Percentiles rank a stretch among this genome's conserved stretches.
Conservation (phyloP, 1,140 invertebrate genomes). For the Hylaeus volcanicus region DNA sequence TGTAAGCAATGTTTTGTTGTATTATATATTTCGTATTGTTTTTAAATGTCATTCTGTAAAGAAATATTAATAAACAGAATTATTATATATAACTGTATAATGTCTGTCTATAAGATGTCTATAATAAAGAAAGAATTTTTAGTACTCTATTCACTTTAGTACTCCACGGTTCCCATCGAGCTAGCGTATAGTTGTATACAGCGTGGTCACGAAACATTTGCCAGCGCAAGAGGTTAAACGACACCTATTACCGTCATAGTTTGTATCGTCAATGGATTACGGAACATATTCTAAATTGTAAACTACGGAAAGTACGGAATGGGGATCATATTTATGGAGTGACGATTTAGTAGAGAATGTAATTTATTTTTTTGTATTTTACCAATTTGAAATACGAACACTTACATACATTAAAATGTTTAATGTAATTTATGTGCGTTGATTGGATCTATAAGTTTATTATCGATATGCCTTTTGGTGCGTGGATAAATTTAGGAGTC, state of each 20-base stretch:
- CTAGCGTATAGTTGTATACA: too few relatives aligned
- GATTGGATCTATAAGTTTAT: constrained; percentile 12
- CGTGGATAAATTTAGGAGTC: neutral
- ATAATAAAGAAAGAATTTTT: too few relatives aligned
- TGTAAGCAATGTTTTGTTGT: too few relatives aligned
- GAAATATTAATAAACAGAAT: too few relatives aligned
- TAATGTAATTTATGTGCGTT: constrained; percentile 18
- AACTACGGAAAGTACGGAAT: neutral
- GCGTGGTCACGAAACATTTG: too few relatives aligned
- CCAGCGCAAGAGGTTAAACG: neutral
- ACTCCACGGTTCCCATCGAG: too few relatives aligned
- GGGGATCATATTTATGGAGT: constrained; percentile 10
- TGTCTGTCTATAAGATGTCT: too few relatives aligned
- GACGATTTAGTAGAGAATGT: neutral
- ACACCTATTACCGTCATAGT: constrained; percentile 13
- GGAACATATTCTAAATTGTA: constrained; percentile 18
- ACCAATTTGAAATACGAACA: neutral
- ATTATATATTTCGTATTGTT: too few relatives aligned
- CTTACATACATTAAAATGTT: constrained; percentile 10
- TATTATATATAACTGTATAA: too few relatives aligned
- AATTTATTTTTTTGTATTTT: constrained; percentile 31
- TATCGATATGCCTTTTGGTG: constrained; percentile 18
- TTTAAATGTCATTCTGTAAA: too few relatives aligned
- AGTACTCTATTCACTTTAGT: too few relatives aligned
- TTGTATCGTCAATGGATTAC: constrained; percentile 6